Evolutionary conservation across 2,113 vertebrate species (phyloP), one percentile per base, ranked within the genome.

Genomic region (Nerophis lumbriciformis): DNA sequence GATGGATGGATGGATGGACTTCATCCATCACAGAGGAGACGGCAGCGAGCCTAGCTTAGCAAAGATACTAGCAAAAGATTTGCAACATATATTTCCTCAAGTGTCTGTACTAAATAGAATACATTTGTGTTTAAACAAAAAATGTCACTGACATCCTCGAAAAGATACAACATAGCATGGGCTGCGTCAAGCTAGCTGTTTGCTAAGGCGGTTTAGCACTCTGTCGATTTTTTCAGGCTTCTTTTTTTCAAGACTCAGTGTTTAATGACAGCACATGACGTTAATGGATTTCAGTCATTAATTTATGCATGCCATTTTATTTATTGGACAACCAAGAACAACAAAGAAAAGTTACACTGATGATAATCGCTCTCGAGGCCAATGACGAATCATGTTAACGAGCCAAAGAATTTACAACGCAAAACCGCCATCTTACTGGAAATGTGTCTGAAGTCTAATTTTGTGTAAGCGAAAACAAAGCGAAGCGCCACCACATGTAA

Each of bases 1-100:
- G 19, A 19, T 19, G 19, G 19, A 19, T 19, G 19, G 19, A 19
- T 19, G 19, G 19, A 19, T 19, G 19, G 19, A 19, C 19, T 19
- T 19, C 19, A 19, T 19, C 19, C 19, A 80, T 85, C 83, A 81
- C 72, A 51, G 15, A n/a, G 36, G 15, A 7, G 4, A 39, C 4
- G 53, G 14, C 28, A 54, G 36, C 7, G 37, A 38, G 53, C 28
- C 28, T 54, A 54, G 13, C 6, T 15, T 37, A 54, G n/a, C n/a
- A 52, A 47, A 53, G 53, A 38, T 15, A 47, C 28, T 59, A 5
- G 2, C 28, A 13, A 35, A 37, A 50, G 1, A 21, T 50, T 50
- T 50, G 15, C 19, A 44, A 10, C 42, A n/a, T 50, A 50, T 8
- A 19, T 7, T 50, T 19, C 49, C 13, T 51, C n/a, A 21, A 51